Conservation (phyloP, 2,113 vertebrate species). For the Pelecanoides urinatrix region DNA sequence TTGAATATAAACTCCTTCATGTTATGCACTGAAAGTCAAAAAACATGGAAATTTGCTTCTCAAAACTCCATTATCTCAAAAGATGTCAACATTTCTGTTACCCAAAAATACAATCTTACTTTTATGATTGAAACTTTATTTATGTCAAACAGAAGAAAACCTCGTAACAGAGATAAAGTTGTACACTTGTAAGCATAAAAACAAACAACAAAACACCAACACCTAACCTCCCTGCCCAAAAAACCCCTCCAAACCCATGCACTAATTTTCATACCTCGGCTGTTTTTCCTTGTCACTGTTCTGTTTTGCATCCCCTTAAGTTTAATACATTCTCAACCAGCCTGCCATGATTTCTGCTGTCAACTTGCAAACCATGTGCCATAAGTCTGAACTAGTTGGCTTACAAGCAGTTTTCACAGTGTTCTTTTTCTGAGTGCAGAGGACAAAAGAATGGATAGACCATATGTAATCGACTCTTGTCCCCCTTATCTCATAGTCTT, state of each 20-base stretch:
- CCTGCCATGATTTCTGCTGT: not conserved
- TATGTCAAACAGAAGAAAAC: not conserved
- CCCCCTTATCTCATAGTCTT: not conserved
- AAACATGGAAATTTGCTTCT: not conserved
- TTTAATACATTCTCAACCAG: not conserved
- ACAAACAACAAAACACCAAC: not conserved
- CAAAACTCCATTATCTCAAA: not conserved
- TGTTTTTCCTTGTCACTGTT: not conserved
- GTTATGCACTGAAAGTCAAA: not conserved
- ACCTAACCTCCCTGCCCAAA: not conserved
- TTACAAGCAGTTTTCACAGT: not conserved
- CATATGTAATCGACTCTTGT: not conserved
- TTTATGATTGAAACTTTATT: not conserved
- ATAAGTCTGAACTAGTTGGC: not conserved
- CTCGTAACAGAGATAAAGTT: not conserved
- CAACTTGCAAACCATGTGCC: not conserved
- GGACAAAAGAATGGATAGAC: not conserved
- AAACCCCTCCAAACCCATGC: not conserved
- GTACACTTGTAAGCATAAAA: not conserved
- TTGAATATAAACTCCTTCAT: not conserved
- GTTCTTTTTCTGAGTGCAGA: not conserved
- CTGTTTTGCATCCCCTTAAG: not conserved
- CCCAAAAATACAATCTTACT: not conserved
- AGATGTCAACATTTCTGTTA: not conserved
- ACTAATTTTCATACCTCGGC: not conserved